Conservation (phyloP, 64 coral and sea anemone species). For the Montipora capricornis region DNA sequence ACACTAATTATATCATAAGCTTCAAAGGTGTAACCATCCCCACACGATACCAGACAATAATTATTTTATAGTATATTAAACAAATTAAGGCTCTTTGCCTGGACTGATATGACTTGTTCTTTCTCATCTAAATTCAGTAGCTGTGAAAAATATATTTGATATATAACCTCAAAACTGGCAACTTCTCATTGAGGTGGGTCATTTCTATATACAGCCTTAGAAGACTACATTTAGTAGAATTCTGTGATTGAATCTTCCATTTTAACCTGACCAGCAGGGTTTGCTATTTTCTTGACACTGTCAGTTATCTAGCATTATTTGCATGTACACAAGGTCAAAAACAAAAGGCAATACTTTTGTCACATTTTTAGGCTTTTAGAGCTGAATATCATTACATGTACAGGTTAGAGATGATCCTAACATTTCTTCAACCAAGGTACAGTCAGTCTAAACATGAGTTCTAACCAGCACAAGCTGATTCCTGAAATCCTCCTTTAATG, state of each 20-base stretch:
- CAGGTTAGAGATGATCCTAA: background rate
- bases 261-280: conserved; percentile 36
- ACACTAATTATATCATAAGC: background rate
- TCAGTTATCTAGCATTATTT: background rate
- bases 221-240: conserved; percentile 5
- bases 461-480: too few relatives aligned
- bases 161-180: background rate
- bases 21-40: conserved; percentile 4
- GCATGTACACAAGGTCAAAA: background rate
- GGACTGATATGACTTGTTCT: background rate
- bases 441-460: too few relatives aligned
- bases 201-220: conserved; percentile 36
- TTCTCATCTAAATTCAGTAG: background rate
- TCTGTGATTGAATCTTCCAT: conserved; percentile 14
- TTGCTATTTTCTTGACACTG: background rate
- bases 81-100: background rate
- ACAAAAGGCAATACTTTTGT: background rate
- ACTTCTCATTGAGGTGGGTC: conserved; percentile 25
- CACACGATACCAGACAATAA: background rate
- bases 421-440: too few relatives aligned
- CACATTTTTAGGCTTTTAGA: background rate
- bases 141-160: conserved; percentile 54
- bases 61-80: background rate
- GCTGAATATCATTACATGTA: background rate
- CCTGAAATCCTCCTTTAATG: too few relatives aligned